These are phyloP conservation scores for Leptinotarsa tumamoca DNA, from an alignment of 2,888 invertebrate species.

Conservation along the genomic window DNA sequence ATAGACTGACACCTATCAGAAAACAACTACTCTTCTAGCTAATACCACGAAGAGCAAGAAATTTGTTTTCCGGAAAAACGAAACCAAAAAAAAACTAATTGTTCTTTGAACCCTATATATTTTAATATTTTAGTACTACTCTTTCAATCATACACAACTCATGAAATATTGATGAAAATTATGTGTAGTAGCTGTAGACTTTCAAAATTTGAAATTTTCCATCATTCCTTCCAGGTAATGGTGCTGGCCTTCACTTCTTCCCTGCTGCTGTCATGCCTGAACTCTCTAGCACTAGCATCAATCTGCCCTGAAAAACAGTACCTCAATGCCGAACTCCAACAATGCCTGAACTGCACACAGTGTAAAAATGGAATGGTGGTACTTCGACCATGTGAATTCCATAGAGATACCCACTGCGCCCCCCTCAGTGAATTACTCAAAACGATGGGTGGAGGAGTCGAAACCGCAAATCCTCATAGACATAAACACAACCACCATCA, in stretches of 20 bases:
- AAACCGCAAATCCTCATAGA: constrained; percentile 44
- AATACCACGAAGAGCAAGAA: no score
- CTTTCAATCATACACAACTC: neutral
- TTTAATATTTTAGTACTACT: neutral
- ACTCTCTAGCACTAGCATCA: constrained; percentile 54
- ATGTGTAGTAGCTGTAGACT: neutral
- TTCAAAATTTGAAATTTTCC: neutral
- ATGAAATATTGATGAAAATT: neutral
- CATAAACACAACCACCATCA: constrained; percentile 54
- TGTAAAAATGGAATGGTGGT: constrained; percentile 76
- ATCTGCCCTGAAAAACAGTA: constrained; percentile 70
- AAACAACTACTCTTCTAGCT: no score
- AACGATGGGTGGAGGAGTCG: constrained; percentile 29
- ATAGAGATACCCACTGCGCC: constrained; percentile 82
- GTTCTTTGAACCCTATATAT: no score
- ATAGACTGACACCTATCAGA: no score
- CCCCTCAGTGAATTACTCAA: constrained; percentile 61
- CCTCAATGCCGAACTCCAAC: constrained; percentile 76
- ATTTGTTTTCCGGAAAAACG: no score
- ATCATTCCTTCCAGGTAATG: constrained; percentile 61
- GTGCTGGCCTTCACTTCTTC: constrained; percentile 56
- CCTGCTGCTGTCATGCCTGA: constrained; percentile 51
- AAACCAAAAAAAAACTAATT: no score
- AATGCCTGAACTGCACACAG: constrained; percentile 78
- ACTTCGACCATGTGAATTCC: constrained; percentile 78